phyloP scores from a whole-genome alignment of 2,888 invertebrate genomes.

The Eilema griseolum region DNA sequence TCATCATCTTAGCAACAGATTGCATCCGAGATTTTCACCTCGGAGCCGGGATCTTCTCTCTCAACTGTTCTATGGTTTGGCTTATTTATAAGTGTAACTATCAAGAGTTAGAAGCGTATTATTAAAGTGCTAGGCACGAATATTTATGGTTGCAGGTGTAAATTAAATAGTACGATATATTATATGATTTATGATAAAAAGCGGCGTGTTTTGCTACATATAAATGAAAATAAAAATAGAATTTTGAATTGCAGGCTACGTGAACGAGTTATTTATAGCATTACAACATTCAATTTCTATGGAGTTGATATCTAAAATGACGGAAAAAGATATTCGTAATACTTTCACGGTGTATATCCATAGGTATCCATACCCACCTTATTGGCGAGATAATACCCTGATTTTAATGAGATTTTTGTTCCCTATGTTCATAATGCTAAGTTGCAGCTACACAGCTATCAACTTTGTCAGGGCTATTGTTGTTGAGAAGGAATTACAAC shows the following conservation, averaged over 20 bases:
- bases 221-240: not conserved
- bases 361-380: conserved; percentile 92
- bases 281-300: conserved; percentile 75
- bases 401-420: conserved; percentile 89
- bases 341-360: conserved; percentile 80
- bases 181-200: too few relatives aligned
- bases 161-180: too few relatives aligned
- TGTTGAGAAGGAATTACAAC: conserved; percentile 91
- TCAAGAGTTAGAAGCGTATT: too few relatives aligned
- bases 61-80: too few relatives aligned
- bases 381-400: conserved; percentile 89
- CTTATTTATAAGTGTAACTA: too few relatives aligned
- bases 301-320: conserved; percentile 69
- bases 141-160: too few relatives aligned
- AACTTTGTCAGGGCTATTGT: conserved; percentile 92
- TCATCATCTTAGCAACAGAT: too few relatives aligned
- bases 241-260: conserved; percentile 67
- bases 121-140: too few relatives aligned
- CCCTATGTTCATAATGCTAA: conserved; percentile 92
- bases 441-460: conserved; percentile 93
- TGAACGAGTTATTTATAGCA: conserved; percentile 79
- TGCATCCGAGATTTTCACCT: too few relatives aligned
- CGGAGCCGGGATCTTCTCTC: not conserved
- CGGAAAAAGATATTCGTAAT: conserved; percentile 58
- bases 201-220: not conserved